Evolutionary conservation across 2,888 invertebrate species (phyloP).

Genomic region (Hemaris fuciformis): DNA sequence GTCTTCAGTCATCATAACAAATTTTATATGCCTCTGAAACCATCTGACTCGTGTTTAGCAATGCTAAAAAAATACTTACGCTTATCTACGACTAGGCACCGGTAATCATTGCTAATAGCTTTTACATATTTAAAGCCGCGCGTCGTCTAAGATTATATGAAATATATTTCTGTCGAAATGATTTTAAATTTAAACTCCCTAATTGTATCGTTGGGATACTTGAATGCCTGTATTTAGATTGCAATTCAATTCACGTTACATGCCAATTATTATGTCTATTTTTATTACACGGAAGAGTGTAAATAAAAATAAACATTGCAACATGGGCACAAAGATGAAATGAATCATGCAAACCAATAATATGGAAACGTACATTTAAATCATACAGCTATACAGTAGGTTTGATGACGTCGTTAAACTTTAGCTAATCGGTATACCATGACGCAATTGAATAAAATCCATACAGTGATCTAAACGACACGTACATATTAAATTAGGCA

Average conservation of each 20-base stretch:
- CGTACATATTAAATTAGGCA: conserved; percentile 38
- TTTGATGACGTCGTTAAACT: conserved; percentile 5
- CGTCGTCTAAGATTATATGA: not conserved
- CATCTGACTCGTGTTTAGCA: not conserved
- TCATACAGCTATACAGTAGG: not conserved
- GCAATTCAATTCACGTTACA: not conserved
- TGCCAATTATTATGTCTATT: no score
- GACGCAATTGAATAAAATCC: conserved; percentile 5
- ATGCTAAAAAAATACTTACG: conserved; percentile 7
- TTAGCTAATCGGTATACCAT: not conserved
- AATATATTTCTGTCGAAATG: not conserved
- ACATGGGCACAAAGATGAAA: not conserved
- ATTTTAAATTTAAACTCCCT: not conserved
- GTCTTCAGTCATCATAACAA: not conserved
- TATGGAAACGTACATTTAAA: not conserved
- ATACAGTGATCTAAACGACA: conserved; percentile 16
- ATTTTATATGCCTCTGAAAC: not conserved
- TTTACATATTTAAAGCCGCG: not conserved
- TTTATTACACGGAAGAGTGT: not conserved
- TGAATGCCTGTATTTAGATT: not conserved
- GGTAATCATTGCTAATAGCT: conserved; percentile 4
- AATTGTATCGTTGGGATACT: not conserved
- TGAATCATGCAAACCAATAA: not conserved
- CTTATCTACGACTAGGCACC: not conserved
- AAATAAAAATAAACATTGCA: not conserved